These are phyloP conservation scores for Plumapathes pennacea DNA, from an alignment of 92 coral and sea anemone genomes.

Conservation along the genomic window DNA sequence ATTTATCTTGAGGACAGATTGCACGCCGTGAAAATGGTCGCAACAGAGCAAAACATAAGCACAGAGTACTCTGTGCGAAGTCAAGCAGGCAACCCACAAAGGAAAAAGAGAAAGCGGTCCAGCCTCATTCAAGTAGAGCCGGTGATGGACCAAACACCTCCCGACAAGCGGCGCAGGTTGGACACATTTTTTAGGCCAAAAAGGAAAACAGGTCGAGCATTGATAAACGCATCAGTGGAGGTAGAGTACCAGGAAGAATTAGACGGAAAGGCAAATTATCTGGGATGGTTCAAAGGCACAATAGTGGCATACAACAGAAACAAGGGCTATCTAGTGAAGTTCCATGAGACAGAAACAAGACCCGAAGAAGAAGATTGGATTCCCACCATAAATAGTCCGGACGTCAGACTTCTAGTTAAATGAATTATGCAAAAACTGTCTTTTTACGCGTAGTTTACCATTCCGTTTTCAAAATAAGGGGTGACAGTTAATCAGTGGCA, in stretches of 20 bases:
- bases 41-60: constrained; percentile 18
- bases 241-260: constrained; percentile 40
- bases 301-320: constrained; percentile 36
- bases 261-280: constrained; percentile 14
- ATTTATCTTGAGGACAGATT: constrained; percentile 50
- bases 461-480: too few species aligned
- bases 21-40: constrained; percentile 31
- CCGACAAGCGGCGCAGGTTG: constrained; percentile 22
- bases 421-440: too few species aligned
- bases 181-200: background rate
- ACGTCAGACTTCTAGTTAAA: too few species aligned
- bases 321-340: constrained; percentile 25
- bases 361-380: too few species aligned
- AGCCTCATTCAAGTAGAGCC: background rate
- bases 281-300: constrained; percentile 35
- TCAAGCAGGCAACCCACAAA: background rate
- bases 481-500: too few species aligned
- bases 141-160: constrained; percentile 16
- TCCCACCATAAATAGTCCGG: too few species aligned
- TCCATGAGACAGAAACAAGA: too few species aligned
- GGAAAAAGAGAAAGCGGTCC: constrained; percentile 8
- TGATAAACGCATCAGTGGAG: constrained; percentile 11
- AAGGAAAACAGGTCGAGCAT: constrained; percentile 24
- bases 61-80: constrained; percentile 2
- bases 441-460: too few species aligned